phyloP scores from a whole-genome alignment of 1,140 invertebrate species.

The Eufriesea mexicana region DNA sequence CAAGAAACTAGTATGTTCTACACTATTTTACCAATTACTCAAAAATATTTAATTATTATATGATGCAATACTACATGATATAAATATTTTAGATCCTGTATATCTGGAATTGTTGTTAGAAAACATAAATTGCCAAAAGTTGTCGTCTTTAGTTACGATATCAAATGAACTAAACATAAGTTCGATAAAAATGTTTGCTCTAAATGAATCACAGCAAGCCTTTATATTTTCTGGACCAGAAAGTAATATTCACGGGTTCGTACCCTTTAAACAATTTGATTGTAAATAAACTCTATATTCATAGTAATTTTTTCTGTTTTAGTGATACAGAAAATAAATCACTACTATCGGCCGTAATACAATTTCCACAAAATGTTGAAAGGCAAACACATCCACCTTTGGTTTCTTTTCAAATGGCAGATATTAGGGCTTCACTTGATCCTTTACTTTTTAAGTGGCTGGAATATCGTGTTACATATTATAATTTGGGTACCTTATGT shows the following conservation, averaged over 20 bases:
- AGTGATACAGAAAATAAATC: conserved; percentile 73
- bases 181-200: conserved; percentile 82
- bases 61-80: not conserved
- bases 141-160: conserved; percentile 78
- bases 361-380: conserved; percentile 82
- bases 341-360: conserved; percentile 80
- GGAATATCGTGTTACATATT: conserved; percentile 81
- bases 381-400: conserved; percentile 83
- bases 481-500: conserved; percentile 68
- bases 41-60: conserved; percentile 29
- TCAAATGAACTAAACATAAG: conserved; percentile 77
- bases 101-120: conserved; percentile 83
- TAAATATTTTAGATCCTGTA: conserved; percentile 77
- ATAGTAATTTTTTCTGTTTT: conserved; percentile 54
- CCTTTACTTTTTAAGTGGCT: conserved; percentile 86
- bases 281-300: not conserved
- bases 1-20: conserved; percentile 79
- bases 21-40: not conserved
- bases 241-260: conserved; percentile 69
- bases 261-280: not conserved
- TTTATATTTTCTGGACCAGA: conserved; percentile 85
- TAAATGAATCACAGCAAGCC: conserved; percentile 82
- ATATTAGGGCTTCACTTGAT: conserved; percentile 85
- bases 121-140: conserved; percentile 80
- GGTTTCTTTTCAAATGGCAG: conserved; percentile 83